Conservation (phyloP, 2,888 invertebrate species). For the Caenorhabditis virilis region DNA sequence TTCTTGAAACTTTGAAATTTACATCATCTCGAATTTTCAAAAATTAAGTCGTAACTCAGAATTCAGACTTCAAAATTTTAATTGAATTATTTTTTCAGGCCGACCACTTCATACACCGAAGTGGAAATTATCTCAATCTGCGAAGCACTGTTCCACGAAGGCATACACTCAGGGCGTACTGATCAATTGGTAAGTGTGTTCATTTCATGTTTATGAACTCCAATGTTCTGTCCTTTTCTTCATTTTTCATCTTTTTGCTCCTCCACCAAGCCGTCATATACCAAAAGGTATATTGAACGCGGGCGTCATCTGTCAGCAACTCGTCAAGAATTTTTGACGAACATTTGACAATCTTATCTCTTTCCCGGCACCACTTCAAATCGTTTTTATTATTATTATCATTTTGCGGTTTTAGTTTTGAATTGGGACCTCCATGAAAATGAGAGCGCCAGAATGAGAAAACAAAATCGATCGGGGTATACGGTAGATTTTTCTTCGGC, state of each 20-base stretch:
- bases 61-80: too few relatives aligned
- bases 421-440: not conserved
- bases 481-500: constrained; percentile 20
- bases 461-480: constrained; percentile 4
- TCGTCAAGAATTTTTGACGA: constrained; percentile 21
- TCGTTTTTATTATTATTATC: constrained; percentile 2
- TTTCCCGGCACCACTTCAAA: constrained; percentile 9
- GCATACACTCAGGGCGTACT: constrained; percentile 43
- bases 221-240: not conserved
- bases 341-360: constrained; percentile 42
- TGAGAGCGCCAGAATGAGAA: not conserved
- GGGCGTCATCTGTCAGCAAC: constrained; percentile 40
- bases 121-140: constrained; percentile 52
- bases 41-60: too few relatives aligned
- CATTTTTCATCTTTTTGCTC: constrained; percentile 3
- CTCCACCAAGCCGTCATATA: too few relatives aligned
- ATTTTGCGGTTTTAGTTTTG: not conserved
- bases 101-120: constrained; percentile 47
- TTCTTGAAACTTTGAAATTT: too few relatives aligned
- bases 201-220: not conserved
- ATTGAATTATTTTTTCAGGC: constrained; percentile 13
- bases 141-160: constrained; percentile 52
- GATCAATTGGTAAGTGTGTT: constrained; percentile 45
- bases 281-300: constrained; percentile 25
- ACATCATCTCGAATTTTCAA: too few relatives aligned